Conservation (phyloP, 2,113 vertebrate genomes). For the Rattus norvegicus region GRCr8 NC_086031.1:38643501-38644000, state of each 20-base stretch:
- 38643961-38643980: background rate
- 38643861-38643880: background rate
- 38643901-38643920: constrained; percentile 12
- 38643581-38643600: background rate
- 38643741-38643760: background rate
- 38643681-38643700: constrained; percentile 3
- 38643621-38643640: background rate
- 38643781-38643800: too few relatives aligned
- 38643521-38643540: constrained; percentile 39
- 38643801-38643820: background rate
- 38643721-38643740: background rate
- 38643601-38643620: constrained; percentile 25
- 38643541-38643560: background rate
- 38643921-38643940: background rate
- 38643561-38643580: constrained; percentile 4
- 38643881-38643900: background rate
- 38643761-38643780: background rate
- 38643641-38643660: background rate
- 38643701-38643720: background rate
- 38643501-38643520: background rate
- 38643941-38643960: background rate
- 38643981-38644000: background rate
- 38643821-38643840: too few relatives aligned
- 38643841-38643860: background rate
- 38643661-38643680: background rate